A percentile compares a stretch with the other conserved stretches of the same genome.
phyloP scores from a whole-genome alignment of 2,888 invertebrate genomes.

The Sussaba pulchella region DNA sequence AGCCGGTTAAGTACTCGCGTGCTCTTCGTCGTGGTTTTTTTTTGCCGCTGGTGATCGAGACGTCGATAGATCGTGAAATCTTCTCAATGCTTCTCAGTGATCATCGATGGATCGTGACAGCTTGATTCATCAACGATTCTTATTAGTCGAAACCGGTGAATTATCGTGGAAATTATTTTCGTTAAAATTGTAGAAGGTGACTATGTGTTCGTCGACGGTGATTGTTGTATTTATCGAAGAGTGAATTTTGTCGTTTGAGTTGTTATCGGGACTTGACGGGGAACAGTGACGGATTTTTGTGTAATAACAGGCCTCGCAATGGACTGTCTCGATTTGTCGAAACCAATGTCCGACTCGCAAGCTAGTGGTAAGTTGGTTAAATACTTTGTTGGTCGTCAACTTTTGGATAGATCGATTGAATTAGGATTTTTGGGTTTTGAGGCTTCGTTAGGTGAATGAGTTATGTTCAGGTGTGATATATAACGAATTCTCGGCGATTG shows the following conservation, averaged over 20 bases:
- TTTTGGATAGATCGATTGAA: neutral
- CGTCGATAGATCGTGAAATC: slow-evolving; percentile 12
- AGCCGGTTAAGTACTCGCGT: neutral
- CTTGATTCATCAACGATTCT: neutral
- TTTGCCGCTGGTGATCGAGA: neutral
- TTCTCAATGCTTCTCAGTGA: neutral
- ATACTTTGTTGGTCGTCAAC: no score
- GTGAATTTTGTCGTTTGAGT: slow-evolving; percentile 43
- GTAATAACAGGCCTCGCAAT: slow-evolving; percentile 48
- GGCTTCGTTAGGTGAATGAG: slow-evolving; percentile 1
- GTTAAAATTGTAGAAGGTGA: slow-evolving; percentile 31
- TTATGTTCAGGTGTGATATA: slow-evolving; percentile 33
- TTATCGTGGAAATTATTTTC: neutral
- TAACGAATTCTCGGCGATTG: slow-evolving; percentile 46
- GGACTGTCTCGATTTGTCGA: slow-evolving; percentile 77
- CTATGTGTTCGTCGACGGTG: slow-evolving; percentile 61
- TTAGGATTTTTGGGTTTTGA: neutral
- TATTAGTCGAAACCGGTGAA: neutral
- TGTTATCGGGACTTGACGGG: slow-evolving; percentile 32
- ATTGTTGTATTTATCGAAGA: slow-evolving; percentile 28
- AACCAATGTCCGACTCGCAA: slow-evolving; percentile 74
- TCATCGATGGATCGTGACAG: slow-evolving; percentile 26
- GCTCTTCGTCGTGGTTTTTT: neutral
- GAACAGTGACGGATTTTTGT: slow-evolving; percentile 38
- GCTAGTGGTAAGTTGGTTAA: slow-evolving; percentile 78